These are phyloP conservation scores for Drosophila recens DNA, from an alignment of 2,888 invertebrate species.

Conservation along the genomic window DNA sequence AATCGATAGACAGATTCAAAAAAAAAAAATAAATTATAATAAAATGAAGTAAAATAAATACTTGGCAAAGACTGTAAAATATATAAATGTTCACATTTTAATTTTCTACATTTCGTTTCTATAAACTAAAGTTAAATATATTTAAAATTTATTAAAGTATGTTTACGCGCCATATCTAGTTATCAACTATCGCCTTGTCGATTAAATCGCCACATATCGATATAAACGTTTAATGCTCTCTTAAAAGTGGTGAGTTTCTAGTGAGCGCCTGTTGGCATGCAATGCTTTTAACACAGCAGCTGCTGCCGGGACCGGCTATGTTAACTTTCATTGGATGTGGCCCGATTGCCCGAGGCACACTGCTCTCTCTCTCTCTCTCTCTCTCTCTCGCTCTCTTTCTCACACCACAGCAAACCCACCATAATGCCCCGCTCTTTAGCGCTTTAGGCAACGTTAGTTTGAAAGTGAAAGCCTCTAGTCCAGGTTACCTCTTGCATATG, in stretches of 20 bases:
- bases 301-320: constrained; percentile 48
- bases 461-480: constrained; percentile 59
- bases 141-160: not conserved
- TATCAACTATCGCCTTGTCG: constrained; percentile 1
- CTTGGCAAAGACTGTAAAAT: not conserved
- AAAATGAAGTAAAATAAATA: not conserved
- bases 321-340: constrained; percentile 6
- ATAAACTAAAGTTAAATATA: not conserved
- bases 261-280: constrained; percentile 60
- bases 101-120: not conserved
- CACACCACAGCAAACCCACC: constrained; percentile 25
- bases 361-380: not conserved
- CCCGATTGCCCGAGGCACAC: constrained; percentile 7
- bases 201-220: constrained; percentile 2
- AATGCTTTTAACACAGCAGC: constrained; percentile 32
- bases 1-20: not conserved
- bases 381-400: not conserved
- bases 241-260: constrained; percentile 49
- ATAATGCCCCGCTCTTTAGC: constrained; percentile 23
- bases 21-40: not conserved
- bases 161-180: constrained; percentile 24
- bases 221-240: not conserved
- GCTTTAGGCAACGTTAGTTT: constrained; percentile 14
- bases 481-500: constrained; percentile 11
- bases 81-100: not conserved